Evolutionary conservation across 2,113 vertebrate species (phyloP), one percentile per base, ranked within the genome.

Genomic region (Syrrhaptes paradoxus): DNA sequence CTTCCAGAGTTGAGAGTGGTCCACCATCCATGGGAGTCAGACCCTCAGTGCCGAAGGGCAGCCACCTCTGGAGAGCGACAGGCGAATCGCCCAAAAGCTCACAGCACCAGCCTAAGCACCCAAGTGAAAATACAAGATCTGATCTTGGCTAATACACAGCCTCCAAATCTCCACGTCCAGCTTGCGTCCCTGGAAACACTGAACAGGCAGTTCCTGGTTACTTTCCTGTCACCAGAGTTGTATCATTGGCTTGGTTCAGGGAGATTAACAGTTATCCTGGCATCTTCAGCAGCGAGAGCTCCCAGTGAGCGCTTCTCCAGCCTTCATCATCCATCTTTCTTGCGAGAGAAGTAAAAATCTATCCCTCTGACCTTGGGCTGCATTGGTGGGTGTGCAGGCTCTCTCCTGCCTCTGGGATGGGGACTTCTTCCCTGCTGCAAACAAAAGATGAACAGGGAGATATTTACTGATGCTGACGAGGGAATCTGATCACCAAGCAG

Each of bases 261-360:
- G 85, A 51, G 4, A 67, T 73, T 3, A 38, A 20, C 34, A 2
- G 3, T 71, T n/a, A 54, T 13, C 41, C 34, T 25, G 61, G 48
- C 34, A 22, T 12, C 19, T 22, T 62, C 12, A 11, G 66, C 70
- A 77, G 49, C 7, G 3, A 48, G 43, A 58, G 7, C 15, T 54
- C 66, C 25, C 36, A 5, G 3, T 3, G 28, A 77, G 36, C 7
- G 1, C 19, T 74, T n/a, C n/a, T 66, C n/a, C 70, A 29, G 49
- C 54, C 85, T 58, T 89, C 74, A 32, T 95, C 67, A 95, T 12
- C 83, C 36, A 45, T 97, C 95, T 81, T 98, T 98, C 90, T 98
- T 98, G 71, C 19, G 95, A 76, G 98, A 98, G 81, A 98, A 99
- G 88, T 98, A 99, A 92, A 98, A 98, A 78, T 98, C 98, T 9